Evolutionary conservation across 1,140 invertebrate species (phyloP).

Genomic region (Trigoniulus corallinus): DNA sequence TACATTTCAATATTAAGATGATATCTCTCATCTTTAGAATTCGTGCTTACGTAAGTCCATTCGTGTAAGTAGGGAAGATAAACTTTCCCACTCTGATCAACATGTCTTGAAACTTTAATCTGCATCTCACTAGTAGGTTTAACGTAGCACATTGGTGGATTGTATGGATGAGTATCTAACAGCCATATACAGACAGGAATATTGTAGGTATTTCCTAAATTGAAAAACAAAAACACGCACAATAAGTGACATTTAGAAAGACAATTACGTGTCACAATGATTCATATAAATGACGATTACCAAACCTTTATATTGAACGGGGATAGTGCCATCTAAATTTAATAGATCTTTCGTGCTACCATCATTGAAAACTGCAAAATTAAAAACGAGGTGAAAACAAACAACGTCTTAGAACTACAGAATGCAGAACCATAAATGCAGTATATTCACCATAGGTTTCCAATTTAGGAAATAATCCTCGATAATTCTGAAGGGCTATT

Average conservation of each 20-base stretch:
- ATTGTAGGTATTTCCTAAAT: conserved; percentile 69
- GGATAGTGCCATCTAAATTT: conserved; percentile 79
- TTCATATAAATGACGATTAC: conserved; percentile 5
- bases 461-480: conserved; percentile 42
- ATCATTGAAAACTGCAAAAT: conserved; percentile 68
- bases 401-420: conserved; percentile 1
- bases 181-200: conserved; percentile 95
- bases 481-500: conserved; percentile 48
- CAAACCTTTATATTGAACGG: conserved; percentile 69
- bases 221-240: too few species aligned
- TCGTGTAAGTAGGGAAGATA: conserved; percentile 93
- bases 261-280: conserved; percentile 1
- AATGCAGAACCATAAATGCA: conserved; percentile 1
- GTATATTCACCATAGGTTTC: conserved; percentile 42
- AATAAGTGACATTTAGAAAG: conserved; percentile 17
- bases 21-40: too few species aligned
- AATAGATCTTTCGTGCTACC: conserved; percentile 63
- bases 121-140: conserved; percentile 89
- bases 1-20: neutral
- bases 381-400: too few species aligned
- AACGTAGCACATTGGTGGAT: conserved; percentile 95
- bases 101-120: conserved; percentile 84
- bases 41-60: conserved; percentile 66
- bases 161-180: conserved; percentile 90
- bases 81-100: conserved; percentile 89